Evolutionary conservation across 2,797 vertebrate genomes (phyloP).

Genomic region (Chrysocyon brachyurus): DNA sequence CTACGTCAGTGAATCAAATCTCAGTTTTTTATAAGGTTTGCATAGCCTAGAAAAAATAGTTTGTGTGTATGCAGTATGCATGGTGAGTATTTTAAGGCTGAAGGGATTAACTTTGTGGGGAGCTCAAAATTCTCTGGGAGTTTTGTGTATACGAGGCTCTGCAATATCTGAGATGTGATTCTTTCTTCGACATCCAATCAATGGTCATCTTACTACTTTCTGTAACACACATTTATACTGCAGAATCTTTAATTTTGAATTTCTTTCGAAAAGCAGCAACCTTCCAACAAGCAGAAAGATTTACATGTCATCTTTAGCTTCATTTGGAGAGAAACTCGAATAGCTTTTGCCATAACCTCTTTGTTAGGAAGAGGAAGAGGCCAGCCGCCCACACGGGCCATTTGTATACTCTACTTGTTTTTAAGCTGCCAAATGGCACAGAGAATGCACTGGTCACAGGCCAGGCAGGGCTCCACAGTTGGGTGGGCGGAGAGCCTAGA

Average conservation of each 20-base stretch:
- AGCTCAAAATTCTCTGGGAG: conserved; percentile 35
- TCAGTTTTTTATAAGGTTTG: conserved; percentile 36
- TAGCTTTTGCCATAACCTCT: background rate
- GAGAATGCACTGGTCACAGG: background rate
- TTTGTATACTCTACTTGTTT: conserved; percentile 9
- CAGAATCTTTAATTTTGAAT: conserved; percentile 10
- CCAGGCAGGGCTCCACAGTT: background rate
- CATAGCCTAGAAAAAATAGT: background rate
- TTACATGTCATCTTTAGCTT: background rate
- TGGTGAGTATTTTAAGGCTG: conserved; percentile 50
- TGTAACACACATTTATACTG: background rate
- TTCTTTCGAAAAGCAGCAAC: conserved; percentile 38
- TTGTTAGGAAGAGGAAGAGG: background rate
- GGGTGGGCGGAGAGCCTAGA: background rate
- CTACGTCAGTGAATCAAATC: conserved; percentile 18
- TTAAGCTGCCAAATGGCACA: conserved; percentile 48
- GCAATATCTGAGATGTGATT: background rate
- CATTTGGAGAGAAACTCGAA: background rate
- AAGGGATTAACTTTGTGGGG: conserved; percentile 36
- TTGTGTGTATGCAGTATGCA: background rate
- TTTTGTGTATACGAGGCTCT: background rate
- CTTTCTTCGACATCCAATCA: background rate
- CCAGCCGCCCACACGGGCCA: background rate
- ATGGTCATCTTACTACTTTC: background rate
- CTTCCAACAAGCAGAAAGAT: background rate